These are phyloP conservation scores for Trichonephila clavipes DNA, from an alignment of 1,140 invertebrate genomes.

Conservation along the genomic window DNA sequence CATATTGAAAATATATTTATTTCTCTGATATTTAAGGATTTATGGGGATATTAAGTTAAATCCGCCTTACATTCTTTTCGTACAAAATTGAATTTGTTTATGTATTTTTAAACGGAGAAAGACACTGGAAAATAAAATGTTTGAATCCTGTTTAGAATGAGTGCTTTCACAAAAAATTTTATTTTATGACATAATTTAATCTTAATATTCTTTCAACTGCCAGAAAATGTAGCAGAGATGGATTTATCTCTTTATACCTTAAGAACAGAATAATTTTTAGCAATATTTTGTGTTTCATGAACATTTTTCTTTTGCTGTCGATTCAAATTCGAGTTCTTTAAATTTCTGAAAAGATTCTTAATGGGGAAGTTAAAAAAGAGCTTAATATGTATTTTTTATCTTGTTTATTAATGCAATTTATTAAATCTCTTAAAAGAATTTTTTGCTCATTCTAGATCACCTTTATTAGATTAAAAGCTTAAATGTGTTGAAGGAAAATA, in stretches of 20 bases:
- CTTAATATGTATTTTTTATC: not conserved
- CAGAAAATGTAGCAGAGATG: not conserved
- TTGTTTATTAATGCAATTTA: not conserved
- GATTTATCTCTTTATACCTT: not conserved
- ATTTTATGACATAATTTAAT: not conserved
- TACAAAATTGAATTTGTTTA: constrained; percentile 20
- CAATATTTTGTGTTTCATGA: not conserved
- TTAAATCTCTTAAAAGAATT: not conserved
- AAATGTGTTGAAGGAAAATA: too few species aligned
- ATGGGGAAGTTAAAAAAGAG: not conserved
- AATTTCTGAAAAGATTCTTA: not conserved
- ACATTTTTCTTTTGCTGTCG: not conserved
- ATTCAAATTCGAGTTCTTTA: not conserved
- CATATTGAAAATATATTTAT: constrained; percentile 12
- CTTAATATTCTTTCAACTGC: not conserved
- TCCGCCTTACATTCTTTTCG: not conserved
- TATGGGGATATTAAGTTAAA: not conserved
- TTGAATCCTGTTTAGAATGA: not conserved
- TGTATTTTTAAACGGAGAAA: not conserved
- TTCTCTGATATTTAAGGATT: not conserved
- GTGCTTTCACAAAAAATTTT: not conserved
- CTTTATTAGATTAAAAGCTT: too few species aligned
- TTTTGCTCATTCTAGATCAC: not conserved
- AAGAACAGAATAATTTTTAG: not conserved
- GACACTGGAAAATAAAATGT: not conserved